Evolutionary conservation across 2,113 vertebrate genomes (phyloP).

Genomic region (Phoxinus phoxinus): DNA sequence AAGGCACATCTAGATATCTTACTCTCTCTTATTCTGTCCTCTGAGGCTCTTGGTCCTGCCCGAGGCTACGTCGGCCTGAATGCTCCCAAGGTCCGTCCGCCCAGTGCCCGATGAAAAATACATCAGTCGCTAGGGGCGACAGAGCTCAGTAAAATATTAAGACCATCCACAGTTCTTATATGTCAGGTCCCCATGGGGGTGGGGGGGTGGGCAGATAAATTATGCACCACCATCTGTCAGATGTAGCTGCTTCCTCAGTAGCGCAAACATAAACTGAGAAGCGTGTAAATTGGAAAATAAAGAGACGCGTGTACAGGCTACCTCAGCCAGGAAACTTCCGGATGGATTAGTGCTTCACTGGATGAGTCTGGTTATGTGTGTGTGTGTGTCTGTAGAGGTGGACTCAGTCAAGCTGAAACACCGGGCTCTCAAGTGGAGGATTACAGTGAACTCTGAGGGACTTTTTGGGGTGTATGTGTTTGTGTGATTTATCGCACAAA

Average conservation of each 20-base stretch:
- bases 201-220: conserved; percentile 53
- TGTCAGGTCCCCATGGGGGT: conserved; percentile 58
- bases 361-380: conserved; percentile 18
- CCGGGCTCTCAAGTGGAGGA: conserved; percentile 25
- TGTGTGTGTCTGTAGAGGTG: not conserved
- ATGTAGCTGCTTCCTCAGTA: conserved; percentile 53
- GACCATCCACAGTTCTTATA: conserved; percentile 59
- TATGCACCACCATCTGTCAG: conserved; percentile 61
- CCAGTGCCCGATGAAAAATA: conserved; percentile 64
- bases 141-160: conserved; percentile 68
- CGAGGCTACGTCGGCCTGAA: conserved; percentile 33
- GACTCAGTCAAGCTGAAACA: conserved; percentile 37
- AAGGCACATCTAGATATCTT: conserved; percentile 39
- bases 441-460: conserved; percentile 21
- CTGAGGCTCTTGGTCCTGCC: conserved; percentile 10
- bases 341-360: conserved; percentile 35
- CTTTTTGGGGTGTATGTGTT: conserved; percentile 28
- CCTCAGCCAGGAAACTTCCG: conserved; percentile 35
- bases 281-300: conserved; percentile 49
- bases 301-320: conserved; percentile 36
- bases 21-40: conserved; percentile 25
- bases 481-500: not conserved
- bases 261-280: conserved; percentile 46
- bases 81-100: conserved; percentile 34
- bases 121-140: conserved; percentile 60